Evolutionary conservation across 2,113 vertebrate genomes (phyloP), one percentile per base, ranked within the genome.

Genomic region (Alosa alosa): DNA sequence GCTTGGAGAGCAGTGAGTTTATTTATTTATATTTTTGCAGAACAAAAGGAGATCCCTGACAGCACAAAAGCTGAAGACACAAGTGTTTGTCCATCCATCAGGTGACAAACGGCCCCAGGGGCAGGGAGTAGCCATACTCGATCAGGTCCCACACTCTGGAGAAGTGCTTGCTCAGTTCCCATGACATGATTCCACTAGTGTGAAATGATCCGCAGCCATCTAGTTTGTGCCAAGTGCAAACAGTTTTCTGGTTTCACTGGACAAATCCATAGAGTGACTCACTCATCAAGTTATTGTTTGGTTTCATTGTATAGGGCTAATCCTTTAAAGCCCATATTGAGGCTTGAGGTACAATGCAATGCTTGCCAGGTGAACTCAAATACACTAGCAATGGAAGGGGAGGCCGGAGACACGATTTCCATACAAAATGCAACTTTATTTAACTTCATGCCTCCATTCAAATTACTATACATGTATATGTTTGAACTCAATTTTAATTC

Each of bases 391-490:
- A 15, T 72, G 25, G 64, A 72, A 10, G n/a, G 36, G 72, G 10
- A 78, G 72, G 31, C 41, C 41, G 36, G 10, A 78, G 41, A 6
- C 39, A 91, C 91, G 93, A 89, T 90, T 97, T 99, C 97, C 96
- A 98, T 99, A 99, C 96, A 99, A 99, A 99, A 99, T 97, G 97
- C 95, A 96, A 95, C 96, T 99, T 99, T 99, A 99, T 99, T 99
- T 96, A 97, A 97, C 97, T 97, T 99, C 98, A 99, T 99, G 98
- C 98, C 98, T 98, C 97, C 97, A 97, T 98, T 98, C 97, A 98
- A 97, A 97, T 98, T 97, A 97, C 97, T 97, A 97, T 98, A 99
- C 98, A 98, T 96, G 96, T 97, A 97, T 98, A 90, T 96, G 95
- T 98, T 97, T 98, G 96, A 98, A 97, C 95, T 99, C 96, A 95